Percentiles rank a stretch among this genome's conserved stretches.
phyloP scores from a whole-genome alignment of 1,140 invertebrate species.

The Ylistrum balloti region DNA sequence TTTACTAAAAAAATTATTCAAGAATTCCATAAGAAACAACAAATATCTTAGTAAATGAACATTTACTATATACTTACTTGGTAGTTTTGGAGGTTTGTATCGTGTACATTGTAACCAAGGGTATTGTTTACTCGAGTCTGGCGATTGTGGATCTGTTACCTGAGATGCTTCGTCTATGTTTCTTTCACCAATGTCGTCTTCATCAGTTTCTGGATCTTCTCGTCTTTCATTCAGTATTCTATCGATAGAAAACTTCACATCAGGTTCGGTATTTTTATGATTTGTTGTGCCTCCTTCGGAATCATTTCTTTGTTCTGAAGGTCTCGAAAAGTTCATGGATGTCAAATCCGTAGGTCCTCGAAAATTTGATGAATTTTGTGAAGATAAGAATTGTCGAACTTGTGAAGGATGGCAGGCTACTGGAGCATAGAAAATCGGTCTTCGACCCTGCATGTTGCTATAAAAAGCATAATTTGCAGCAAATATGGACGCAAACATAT shows the following conservation, averaged over 20 bases:
- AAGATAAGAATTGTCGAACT: constrained; percentile 40
- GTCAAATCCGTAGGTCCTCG: constrained; percentile 3
- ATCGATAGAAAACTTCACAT: constrained; percentile 77
- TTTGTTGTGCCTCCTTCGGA: not conserved
- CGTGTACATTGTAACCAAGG: constrained; percentile 89
- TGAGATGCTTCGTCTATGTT: constrained; percentile 27
- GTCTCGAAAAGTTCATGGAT: not conserved
- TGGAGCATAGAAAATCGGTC: constrained; percentile 47
- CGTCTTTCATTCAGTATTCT: constrained; percentile 63
- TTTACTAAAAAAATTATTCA: too few relatives aligned
- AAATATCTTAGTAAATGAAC: too few relatives aligned
- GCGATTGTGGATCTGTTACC: constrained; percentile 37
- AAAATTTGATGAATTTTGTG: constrained; percentile 44
- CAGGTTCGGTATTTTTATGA: constrained; percentile 42
- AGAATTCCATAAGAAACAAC: too few relatives aligned
- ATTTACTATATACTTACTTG: constrained; percentile 85
- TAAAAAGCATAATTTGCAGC: constrained; percentile 60
- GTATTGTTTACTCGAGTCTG: constrained; percentile 61
- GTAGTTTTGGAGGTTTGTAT: constrained; percentile 89
- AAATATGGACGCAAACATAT: constrained; percentile 61
- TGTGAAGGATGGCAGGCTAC: constrained; percentile 50
- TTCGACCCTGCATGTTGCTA: constrained; percentile 50
- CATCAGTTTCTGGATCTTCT: constrained; percentile 53
- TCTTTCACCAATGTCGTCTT: constrained; percentile 46
- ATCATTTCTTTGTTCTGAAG: not conserved